phyloP scores from a whole-genome alignment of 2,797 vertebrate genomes.

The Acanthornis magna region DNA sequence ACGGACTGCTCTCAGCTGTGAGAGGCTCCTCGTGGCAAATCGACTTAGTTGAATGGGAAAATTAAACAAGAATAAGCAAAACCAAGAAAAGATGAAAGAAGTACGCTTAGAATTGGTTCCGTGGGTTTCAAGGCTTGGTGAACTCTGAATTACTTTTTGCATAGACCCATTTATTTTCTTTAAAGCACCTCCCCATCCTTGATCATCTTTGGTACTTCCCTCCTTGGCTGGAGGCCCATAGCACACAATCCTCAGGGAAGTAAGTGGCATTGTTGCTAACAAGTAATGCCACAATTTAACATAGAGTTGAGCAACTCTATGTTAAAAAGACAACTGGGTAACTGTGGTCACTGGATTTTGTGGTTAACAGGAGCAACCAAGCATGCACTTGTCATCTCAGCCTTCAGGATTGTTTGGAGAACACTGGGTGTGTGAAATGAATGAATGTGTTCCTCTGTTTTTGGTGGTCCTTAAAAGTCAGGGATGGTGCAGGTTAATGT shows the following conservation, averaged over 20 bases:
- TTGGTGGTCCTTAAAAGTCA: background rate
- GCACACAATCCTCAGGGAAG: background rate
- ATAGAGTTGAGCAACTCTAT: background rate
- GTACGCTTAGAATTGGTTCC: background rate
- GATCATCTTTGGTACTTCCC: background rate
- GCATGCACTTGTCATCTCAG: fast-evolving
- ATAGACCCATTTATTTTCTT: background rate
- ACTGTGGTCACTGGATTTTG: background rate
- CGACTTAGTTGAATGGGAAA: background rate
- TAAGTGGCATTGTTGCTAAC: background rate
- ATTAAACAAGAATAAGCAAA: background rate
- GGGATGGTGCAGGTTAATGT: background rate
- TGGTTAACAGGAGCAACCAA: background rate
- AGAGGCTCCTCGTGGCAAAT: background rate
- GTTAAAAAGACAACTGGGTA: background rate
- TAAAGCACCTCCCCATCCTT: background rate
- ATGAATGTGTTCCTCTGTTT: background rate
- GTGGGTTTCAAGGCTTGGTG: background rate
- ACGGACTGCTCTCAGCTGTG: background rate
- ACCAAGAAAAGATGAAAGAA: background rate
- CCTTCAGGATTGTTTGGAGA: background rate
- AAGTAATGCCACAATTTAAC: too few relatives aligned
- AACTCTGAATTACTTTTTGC: background rate
- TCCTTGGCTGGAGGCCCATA: fast-evolving
- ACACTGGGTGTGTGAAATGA: background rate